Conservation (phyloP, 2,113 vertebrate species). For the Elaphurus davidianus region DNA sequence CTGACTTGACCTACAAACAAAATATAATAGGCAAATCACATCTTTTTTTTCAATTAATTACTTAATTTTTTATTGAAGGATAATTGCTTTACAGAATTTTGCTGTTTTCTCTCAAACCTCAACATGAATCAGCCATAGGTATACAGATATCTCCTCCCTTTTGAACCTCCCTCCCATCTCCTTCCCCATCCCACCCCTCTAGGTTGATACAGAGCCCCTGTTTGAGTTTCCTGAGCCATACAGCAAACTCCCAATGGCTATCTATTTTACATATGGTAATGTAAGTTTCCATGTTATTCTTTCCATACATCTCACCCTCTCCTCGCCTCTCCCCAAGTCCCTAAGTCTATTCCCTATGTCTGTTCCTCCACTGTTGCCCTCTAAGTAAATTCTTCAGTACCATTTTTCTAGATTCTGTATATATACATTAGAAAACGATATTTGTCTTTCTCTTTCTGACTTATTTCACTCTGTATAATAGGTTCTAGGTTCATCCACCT, state of each 20-base stretch:
- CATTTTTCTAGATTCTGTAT: no score
- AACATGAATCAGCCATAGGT: background rate
- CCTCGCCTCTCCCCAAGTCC: background rate
- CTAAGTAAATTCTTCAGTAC: no score
- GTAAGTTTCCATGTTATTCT: background rate
- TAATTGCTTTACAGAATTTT: background rate
- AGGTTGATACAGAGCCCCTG: background rate
- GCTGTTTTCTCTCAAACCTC: background rate
- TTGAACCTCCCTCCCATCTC: background rate
- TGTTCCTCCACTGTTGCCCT: no score
- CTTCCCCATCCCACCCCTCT: background rate
- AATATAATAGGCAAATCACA: background rate
- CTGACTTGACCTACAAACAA: constrained; percentile 89
- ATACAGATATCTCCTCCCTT: background rate
- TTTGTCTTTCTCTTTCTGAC: background rate
- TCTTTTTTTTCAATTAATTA: background rate
- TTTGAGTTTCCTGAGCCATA: background rate
- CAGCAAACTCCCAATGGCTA: background rate
- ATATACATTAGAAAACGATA: background rate
- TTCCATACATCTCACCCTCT: background rate
- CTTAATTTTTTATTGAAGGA: background rate
- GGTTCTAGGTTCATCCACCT: background rate
- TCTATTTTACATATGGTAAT: background rate
- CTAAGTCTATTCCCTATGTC: no score
- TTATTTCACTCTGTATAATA: background rate